phyloP scores from a whole-genome alignment of 2,888 invertebrate species.

The Chorisops tibialis region DNA sequence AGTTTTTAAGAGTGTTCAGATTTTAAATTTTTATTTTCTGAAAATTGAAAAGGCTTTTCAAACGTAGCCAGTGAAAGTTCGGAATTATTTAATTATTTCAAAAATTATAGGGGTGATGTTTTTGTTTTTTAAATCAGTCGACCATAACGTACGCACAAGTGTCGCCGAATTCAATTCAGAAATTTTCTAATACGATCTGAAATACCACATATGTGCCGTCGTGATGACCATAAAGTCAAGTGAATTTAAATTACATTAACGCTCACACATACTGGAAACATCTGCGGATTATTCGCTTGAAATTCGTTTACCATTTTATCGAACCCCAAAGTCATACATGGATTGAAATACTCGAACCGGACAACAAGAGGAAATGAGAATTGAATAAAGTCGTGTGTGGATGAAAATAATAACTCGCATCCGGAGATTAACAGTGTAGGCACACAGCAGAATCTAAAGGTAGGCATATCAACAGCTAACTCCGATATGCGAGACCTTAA shows the following conservation, averaged over 20 bases:
- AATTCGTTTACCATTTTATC: constrained; percentile 19
- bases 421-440: neutral
- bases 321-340: constrained; percentile 16
- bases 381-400: constrained; percentile 19
- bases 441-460: constrained; percentile 3
- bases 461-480: neutral
- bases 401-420: constrained; percentile 19
- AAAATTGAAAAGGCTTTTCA: too few relatives aligned
- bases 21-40: too few relatives aligned
- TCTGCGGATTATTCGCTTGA: constrained; percentile 16
- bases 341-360: constrained; percentile 11
- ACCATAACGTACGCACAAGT: too few relatives aligned
- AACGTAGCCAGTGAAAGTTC: too few relatives aligned
- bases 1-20: neutral
- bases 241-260: constrained; percentile 12
- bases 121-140: too few relatives aligned
- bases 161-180: too few relatives aligned
- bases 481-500: neutral
- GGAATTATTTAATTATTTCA: too few relatives aligned
- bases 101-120: too few relatives aligned
- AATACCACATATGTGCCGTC: too few relatives aligned
- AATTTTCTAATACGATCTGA: too few relatives aligned
- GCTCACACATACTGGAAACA: constrained; percentile 12
- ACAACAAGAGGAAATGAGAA: constrained; percentile 23
- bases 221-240: neutral